Percentiles rank a stretch among this genome's conserved stretches.
These are phyloP conservation scores for Polydesmus complanatus DNA, from an alignment of 2,888 invertebrate species.

Conservation along the genomic window DNA sequence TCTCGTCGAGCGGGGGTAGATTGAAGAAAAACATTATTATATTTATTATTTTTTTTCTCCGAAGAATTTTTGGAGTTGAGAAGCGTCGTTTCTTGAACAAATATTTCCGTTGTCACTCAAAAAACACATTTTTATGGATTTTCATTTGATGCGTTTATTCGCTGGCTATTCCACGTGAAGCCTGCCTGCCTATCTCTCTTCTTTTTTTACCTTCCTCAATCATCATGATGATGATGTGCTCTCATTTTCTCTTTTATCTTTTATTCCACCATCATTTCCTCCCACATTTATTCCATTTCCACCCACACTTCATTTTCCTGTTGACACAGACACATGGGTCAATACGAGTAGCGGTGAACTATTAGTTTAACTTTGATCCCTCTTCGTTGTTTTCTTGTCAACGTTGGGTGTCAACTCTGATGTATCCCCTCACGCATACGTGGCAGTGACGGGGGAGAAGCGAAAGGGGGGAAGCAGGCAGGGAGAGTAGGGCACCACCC, in stretches of 20 bases:
- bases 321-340: conserved; percentile 13
- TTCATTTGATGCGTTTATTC: background rate
- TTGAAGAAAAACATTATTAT: background rate
- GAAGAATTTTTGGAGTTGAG: too few relatives aligned
- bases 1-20: too few relatives aligned
- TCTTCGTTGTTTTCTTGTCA: conserved; percentile 1
- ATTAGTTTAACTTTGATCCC: conserved; percentile 14
- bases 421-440: background rate
- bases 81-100: background rate
- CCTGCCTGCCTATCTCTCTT: too few relatives aligned
- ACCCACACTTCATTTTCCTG: background rate
- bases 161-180: too few relatives aligned
- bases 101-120: background rate
- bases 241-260: background rate
- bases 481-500: background rate
- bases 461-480: background rate
- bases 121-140: background rate
- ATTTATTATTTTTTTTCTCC: background rate
- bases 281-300: background rate
- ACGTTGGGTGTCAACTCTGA: background rate
- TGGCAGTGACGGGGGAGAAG: background rate
- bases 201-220: too few relatives aligned
- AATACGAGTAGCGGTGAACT: conserved; percentile 8
- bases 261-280: background rate
- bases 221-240: background rate